Base-by-base conservation (phyloP, 2,113 vertebrate genomes). In the Eublepharis macularius region DNA sequence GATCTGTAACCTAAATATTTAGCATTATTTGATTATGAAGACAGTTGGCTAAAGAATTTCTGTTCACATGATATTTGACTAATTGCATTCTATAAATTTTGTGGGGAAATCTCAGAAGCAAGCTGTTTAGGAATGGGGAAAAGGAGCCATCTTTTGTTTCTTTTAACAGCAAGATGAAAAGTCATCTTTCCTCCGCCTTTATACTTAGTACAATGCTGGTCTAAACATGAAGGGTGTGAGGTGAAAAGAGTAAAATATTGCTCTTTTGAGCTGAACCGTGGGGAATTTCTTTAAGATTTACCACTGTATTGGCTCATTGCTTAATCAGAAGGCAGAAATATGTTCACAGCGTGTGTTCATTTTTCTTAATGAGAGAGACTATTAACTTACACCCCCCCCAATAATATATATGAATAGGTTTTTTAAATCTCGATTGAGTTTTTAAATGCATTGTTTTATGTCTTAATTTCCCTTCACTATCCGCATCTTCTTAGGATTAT, bases 101-200 rank as follows among this genome's bases (percentile, higher is more conserved):
- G 82, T 9, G 41, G 77, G 9, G 45, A 78, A 93, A 88, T 89
- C 89, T 85, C 80, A 92, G 76, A 69, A 26, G 87, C 91, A 94
- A 91, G 91, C 86, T 96, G 95, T 93, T 94, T 89, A 92, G 92
- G 87, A 91, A 95, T 95, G 96, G 86, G 91, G 75, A 68, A 36
- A 70, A 39, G 92, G 84, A 92, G 96, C 93, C 94, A 92, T 92
- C 93, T 96, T 95, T 86, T 88, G 87, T 96, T 96, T 96, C 84
- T 95, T 92, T 95, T 92, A 96, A 92, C 92, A 95, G 90, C 88
- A 89, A 90, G 91, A 95, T 96, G 92, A 95, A 96, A 97, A 97
- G 93, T n/a, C n/a, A n/a, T n/a, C n/a, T n/a, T 94, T 96, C 96
- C 91, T 92, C 94, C 96, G 91, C 92, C 94, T 96, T 95, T 92